Evolutionary conservation across 2,113 vertebrate species (phyloP).

Genomic region (Oceanites oceanicus): DNA sequence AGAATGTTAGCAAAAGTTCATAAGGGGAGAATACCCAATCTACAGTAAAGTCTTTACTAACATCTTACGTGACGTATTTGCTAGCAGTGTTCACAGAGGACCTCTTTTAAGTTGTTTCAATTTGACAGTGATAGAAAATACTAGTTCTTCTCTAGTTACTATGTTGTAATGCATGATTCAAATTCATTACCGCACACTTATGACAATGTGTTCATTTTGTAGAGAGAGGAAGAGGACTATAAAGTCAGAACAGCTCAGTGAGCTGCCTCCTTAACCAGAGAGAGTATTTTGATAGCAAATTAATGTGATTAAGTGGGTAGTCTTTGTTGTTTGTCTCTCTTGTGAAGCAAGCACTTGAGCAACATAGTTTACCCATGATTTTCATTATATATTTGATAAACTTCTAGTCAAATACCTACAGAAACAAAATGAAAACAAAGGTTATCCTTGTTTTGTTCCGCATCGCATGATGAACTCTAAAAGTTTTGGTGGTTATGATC

Average conservation of each 20-base stretch:
- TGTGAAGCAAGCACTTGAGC: background rate
- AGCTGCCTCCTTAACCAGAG: background rate
- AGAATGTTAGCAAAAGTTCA: background rate
- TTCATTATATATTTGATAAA: background rate
- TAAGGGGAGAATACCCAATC: background rate
- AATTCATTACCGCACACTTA: background rate
- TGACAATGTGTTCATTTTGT: background rate
- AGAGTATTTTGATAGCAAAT: background rate
- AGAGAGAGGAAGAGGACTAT: background rate
- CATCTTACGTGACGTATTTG: background rate
- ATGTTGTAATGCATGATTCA: background rate
- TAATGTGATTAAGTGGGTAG: background rate
- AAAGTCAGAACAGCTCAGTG: background rate
- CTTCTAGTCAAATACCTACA: background rate
- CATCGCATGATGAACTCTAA: accelerated
- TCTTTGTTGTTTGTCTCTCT: background rate
- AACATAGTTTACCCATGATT: background rate
- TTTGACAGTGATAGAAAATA: background rate
- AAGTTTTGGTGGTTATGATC: background rate
- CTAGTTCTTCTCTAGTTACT: background rate
- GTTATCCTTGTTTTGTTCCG: background rate
- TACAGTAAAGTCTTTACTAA: background rate
- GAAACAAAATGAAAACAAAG: background rate
- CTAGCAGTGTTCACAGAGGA: background rate
- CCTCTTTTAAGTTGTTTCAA: background rate